Base-by-base conservation (phyloP, 2,797 vertebrate genomes). In the Sternotherus odoratus region DNA sequence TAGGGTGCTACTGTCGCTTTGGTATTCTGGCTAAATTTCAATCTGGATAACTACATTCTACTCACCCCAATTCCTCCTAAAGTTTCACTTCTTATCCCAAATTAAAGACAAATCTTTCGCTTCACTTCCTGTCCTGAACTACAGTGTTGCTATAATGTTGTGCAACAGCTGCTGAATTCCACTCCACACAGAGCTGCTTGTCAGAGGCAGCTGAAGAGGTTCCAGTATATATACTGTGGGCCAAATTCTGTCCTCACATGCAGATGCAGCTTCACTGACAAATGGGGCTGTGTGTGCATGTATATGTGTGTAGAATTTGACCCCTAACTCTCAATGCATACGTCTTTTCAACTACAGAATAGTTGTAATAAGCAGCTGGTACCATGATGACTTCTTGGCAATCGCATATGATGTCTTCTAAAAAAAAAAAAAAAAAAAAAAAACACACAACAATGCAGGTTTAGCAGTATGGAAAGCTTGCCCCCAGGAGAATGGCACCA, bases 211-310 rank as follows among this genome's bases (percentile, higher is more conserved):
- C 72, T 48, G 72, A 30, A 48, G 72, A 75, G 12, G 43, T 30
- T 15, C 63, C 63, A 66, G 63, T n/a, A 5, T 66, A 21, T 28
- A 11, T 36, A 66, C 13, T 46, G 46, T 26, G 36, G 69, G 39
- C 39, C 69, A 74, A 46, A 48, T 48, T 28, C 72, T 75, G 26
- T 10, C 28, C 72, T 75, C 72, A 15, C 8, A 46, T 48, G 26
- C 43, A 75, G 43, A 30, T 17, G 15, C 7, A 17, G 43, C 72
- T 75, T 46, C 72, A 57, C 21, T 2, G 0, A 66, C 0, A 0
- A 2, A 36, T 66, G 39, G 63, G 78, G 77, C 6, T 1, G 0
- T 0, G 0, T 0, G 0, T 74, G 51, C 4, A 13, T 0, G 0
- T 77, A 51, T 57, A 85, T 84, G 3, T 66, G 24, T 46, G 72